Percentiles rank a stretch among this genome's conserved stretches.
phyloP scores from a whole-genome alignment of 2,113 vertebrate species.

The Rattus norvegicus region DNA sequence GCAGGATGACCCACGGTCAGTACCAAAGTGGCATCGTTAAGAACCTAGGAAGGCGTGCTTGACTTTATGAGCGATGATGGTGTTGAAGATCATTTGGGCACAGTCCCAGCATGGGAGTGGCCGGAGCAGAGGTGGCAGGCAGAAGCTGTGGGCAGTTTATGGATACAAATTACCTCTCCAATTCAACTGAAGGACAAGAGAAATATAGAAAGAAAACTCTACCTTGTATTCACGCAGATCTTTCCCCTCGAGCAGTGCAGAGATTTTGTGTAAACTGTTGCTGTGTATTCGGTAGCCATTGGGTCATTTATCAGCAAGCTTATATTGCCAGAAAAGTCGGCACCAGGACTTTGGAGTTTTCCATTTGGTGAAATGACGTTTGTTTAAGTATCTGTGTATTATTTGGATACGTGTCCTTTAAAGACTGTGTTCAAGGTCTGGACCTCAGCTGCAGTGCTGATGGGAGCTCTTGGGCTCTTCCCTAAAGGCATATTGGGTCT shows the following conservation, averaged over 20 bases:
- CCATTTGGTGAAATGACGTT: not conserved
- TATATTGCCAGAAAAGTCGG: not conserved
- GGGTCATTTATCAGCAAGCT: not conserved
- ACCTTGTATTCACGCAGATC: not conserved
- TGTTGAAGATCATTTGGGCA: not conserved
- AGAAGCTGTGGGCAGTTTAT: not conserved
- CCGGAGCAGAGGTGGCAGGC: not conserved
- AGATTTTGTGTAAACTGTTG: not conserved
- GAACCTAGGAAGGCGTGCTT: not conserved
- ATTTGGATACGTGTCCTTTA: not conserved
- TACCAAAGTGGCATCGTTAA: not conserved
- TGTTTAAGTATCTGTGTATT: constrained; percentile 1
- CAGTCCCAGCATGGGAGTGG: not conserved
- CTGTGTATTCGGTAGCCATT: not conserved
- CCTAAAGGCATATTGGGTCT: not conserved
- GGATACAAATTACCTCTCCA: not conserved
- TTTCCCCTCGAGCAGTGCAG: not conserved
- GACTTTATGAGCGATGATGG: not conserved
- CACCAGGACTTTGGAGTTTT: not conserved
- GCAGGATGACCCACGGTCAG: too few species aligned
- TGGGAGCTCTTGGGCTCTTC: not conserved
- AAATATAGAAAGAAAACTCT: not conserved
- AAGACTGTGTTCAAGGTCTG: not conserved
- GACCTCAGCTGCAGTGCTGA: too few species aligned
- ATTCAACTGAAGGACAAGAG: not conserved